Evolutionary conservation across 2,113 vertebrate species (phyloP), one percentile per base, ranked within the genome.

Genomic region (Anguilla rostrata): DNA sequence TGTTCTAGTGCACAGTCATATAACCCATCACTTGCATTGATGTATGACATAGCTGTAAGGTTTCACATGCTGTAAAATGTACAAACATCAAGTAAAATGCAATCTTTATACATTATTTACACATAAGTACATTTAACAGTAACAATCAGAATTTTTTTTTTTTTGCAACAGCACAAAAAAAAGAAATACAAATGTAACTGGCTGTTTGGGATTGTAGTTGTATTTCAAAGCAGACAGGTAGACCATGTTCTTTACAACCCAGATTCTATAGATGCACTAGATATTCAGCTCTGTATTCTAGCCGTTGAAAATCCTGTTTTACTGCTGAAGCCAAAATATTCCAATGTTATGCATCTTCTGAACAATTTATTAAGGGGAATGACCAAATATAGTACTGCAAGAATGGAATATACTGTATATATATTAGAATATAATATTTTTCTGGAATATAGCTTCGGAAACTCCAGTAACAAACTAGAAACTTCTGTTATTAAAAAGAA

Each of bases 181-280:
- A 95, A 96, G 95, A 96, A 96, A 96, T 96, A 92, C 88, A 93
- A 91, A 92, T 83, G 83, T 91, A 89, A 91, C 86, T 83, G 63
- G 88, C 88, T 84, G 86, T 84, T 34, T 83, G 83, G 86, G 84
- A 71, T 81, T 80, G 90, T 91, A 93, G 86, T 84, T 80, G 84
- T 92, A 92, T 88, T 93, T 87, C 88, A 92, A 94, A 89, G 71
- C 53, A 83, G 26, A 83, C 15, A 39, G 26, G 9, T 5, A 56
- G 82, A 53, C 82, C 49, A 46, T 12, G 49, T 53, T 53, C 49
- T 53, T 53, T 53, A 53, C 49, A 53, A 11, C 49, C 7, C 8
- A 53, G 49, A 53, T 53, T 53, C 11, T 53, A 14, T 53, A 53
- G 49, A 53, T 11, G 12, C 49, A 53, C 49, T 53, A 14, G 49